Evolutionary conservation across 2,113 vertebrate genomes (phyloP), one percentile per base, ranked within the genome.

Genomic region (Hipposideros armiger): DNA sequence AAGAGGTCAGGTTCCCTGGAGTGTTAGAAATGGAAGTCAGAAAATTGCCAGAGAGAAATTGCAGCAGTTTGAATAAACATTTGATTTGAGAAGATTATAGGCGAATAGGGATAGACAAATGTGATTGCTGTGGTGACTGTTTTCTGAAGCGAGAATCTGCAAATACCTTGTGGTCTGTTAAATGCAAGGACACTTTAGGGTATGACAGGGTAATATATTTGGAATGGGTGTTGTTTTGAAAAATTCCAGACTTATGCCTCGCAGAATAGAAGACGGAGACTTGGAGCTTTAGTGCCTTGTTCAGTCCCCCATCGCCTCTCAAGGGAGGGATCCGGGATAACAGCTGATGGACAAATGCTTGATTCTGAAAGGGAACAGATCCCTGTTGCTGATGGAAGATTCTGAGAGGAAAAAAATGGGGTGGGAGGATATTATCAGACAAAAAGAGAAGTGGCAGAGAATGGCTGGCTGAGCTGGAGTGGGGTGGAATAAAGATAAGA

Each of bases 61-160:
- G 36, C 26, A 90, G 30, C 56, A 69, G 7, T 74, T 76, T 42
- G 26, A 87, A 96, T 83, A 77, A 85, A 91, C 50, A 16, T 72
- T 91, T 89, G 76, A 76, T 58, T 70, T 74, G 80, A 94, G 30
- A 95, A 70, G 40, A 67, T 76, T 87, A n/a, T 66, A 78, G 80
- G 40, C 0, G 2, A 86, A 64, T 10, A 82, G 67, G 36, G 36
- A 52, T 28, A 52, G 70, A 84, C 4, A 62, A 74, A 60, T 30
- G 40, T 60, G 20, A 87, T 62, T 6, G 3, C 45, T 60, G 3
- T 67, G 28, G 45, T 22, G 9, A 81, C 52, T 74, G 20, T 67
- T 60, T 93, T 96, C 83, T 82, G n/a, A 76, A 62, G 72, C 3
- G 4, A 93, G 67, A 94, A 77, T 77, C 94, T 91, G 47, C 60